Base-by-base conservation (phyloP, 2,113 vertebrate genomes). In the Sinocyclocheilus rhinocerous region DNA sequence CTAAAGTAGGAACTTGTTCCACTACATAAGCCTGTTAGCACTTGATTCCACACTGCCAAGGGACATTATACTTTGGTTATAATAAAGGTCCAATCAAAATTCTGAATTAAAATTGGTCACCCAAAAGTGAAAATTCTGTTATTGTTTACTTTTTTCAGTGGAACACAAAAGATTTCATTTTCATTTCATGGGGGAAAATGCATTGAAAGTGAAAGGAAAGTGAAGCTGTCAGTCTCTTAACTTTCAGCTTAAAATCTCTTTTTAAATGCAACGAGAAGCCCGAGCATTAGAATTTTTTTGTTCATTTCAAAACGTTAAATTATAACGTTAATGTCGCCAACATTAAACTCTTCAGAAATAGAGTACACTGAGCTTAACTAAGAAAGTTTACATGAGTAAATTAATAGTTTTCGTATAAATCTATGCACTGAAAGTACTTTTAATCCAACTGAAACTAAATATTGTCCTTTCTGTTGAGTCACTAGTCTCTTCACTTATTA, bases 21-120 rank as follows among this genome's bases (percentile, higher is more conserved):
- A 83, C 82, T 83, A 76, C 90, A 92, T 90, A 91, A 91, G 87
- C 92, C 92, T 89, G 85, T 90, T 89, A 91, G 67, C 24, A 67
- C 78, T 61, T 61, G 85, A 82, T 86, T 90, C 75, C 78, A 65
- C 9, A 29, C 26, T n/a, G 15, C 22, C 26, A 36, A 76, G 22
- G 26, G 67, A 84, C 59, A 10, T 67, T 59, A 13, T 10, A 45
- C 26, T 39, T 80, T 59, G 29, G 39, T 57, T 13, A 36, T 8
- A 42, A 1, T 42, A 55, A 18, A 52, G 15, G 50, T 52, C 13
- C 50, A 52, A 15, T 33, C 76, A 78, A 55, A 78, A 24, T 18
- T 45, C 36, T 5, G 12, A 24, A 24, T 45, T 15, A 45, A 13
- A 45, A 75, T 45, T 20, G 69, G 8, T n/a, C 33, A 45, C 8